phyloP scores from a whole-genome alignment of 2,888 invertebrate species.

The Melangyna quadrimaculata region DNA sequence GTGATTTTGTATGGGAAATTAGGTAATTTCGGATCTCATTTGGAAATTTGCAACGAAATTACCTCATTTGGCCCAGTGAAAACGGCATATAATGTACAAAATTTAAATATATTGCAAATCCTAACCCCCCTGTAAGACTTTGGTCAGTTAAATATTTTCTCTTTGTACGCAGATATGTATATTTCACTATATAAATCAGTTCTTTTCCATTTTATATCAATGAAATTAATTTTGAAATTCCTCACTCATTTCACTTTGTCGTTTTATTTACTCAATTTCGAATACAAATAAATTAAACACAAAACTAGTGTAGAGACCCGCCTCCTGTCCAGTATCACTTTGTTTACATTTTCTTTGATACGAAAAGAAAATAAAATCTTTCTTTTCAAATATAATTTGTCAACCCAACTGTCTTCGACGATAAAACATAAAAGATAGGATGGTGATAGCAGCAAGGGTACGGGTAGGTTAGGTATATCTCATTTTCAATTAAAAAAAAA shows the following conservation, averaged over 20 bases:
- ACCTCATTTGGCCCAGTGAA: too few species aligned
- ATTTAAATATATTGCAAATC: too few species aligned
- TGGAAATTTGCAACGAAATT: too few species aligned
- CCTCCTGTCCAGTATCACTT: neutral
- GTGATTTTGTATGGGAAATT: too few species aligned
- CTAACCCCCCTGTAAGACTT: too few species aligned
- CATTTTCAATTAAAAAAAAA: neutral
- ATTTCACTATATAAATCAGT: neutral
- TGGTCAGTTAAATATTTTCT: too few species aligned
- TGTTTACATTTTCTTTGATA: neutral
- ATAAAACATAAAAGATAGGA: neutral
- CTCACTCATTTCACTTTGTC: neutral
- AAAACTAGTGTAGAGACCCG: neutral
- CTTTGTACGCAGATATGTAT: too few species aligned
- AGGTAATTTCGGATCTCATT: too few species aligned
- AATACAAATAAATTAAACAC: neutral
- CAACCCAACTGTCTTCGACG: neutral
- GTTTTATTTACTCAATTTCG: neutral
- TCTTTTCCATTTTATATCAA: neutral
- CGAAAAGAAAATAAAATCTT: neutral
- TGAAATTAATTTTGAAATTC: neutral
- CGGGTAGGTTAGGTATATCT: neutral
- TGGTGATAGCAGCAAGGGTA: neutral
- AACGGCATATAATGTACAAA: too few species aligned
- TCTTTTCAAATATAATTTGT: conserved; percentile 11